Conservation (phyloP, 2,797 vertebrate genomes). For the Peromyscus nudipes region DNA sequence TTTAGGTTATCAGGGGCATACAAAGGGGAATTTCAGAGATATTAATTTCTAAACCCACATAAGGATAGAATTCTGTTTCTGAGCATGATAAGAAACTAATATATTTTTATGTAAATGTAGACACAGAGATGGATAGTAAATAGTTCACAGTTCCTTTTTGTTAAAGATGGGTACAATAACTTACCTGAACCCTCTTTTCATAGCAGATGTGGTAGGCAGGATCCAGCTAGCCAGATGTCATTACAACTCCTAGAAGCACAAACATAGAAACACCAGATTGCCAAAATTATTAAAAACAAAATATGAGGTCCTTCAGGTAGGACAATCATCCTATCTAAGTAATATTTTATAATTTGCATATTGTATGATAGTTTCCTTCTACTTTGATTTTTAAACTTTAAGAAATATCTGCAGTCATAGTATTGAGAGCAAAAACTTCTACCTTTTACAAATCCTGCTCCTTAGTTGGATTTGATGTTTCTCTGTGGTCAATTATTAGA, state of each 20-base stretch:
- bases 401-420: background rate
- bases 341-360: conserved; percentile 35
- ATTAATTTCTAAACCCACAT: conserved; percentile 61
- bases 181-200: background rate
- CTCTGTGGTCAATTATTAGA: conserved; percentile 58
- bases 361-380: background rate
- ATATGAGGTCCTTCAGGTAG: background rate
- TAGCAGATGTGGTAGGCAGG: background rate
- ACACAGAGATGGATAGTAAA: background rate
- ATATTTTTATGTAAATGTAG: conserved; percentile 58
- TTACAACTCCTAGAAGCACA: background rate
- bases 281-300: background rate
- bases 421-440: background rate
- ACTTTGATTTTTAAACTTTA: conserved; percentile 1
- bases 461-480: conserved; percentile 64
- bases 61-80: conserved; percentile 46
- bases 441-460: conserved; percentile 36
- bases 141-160: background rate
- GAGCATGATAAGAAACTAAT: conserved; percentile 16
- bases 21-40: conserved; percentile 67
- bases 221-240: background rate
- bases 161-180: background rate
- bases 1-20: conserved; percentile 67
- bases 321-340: background rate
- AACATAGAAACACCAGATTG: background rate